phyloP scores from a whole-genome alignment of 2,113 vertebrate genomes.

The Thoracochromis brauschi region DNA sequence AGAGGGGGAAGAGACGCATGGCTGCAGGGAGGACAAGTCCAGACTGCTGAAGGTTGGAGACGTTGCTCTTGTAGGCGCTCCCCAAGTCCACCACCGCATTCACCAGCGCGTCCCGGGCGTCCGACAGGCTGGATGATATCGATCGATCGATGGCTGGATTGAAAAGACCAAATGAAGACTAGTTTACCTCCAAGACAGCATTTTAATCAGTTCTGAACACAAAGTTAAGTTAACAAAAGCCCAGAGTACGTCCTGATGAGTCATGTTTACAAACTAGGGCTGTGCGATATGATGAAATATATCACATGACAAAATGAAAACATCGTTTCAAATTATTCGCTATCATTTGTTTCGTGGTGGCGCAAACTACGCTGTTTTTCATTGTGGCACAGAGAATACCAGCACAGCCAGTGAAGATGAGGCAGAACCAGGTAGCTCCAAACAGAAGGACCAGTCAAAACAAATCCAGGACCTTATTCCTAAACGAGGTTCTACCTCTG shows the following conservation, averaged over 20 bases:
- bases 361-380: not conserved
- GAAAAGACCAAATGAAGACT: not conserved
- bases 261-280: not conserved
- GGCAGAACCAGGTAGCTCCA: not conserved
- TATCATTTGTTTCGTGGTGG: not conserved
- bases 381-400: not conserved
- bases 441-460: not conserved
- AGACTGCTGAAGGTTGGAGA: conserved; percentile 83
- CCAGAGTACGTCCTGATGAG: not conserved
- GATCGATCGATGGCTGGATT: conserved; percentile 89
- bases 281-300: not conserved
- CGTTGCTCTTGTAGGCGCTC: conserved; percentile 78
- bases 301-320: not conserved
- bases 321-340: not conserved
- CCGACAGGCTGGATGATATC: conserved; percentile 82
- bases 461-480: not conserved
- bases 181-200: not conserved
- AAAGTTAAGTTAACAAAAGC: not conserved
- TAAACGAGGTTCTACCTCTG: no score
- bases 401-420: not conserved
- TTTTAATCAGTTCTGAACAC: not conserved
- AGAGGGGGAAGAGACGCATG: conserved; percentile 87
- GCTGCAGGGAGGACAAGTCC: conserved; percentile 78
- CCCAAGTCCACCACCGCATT: conserved; percentile 89
- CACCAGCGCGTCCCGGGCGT: conserved; percentile 90